Evolutionary conservation across 92 coral and sea anemone species (phyloP), one percentile per base, ranked within the genome.

Genomic region (Porites evermanni): DNA sequence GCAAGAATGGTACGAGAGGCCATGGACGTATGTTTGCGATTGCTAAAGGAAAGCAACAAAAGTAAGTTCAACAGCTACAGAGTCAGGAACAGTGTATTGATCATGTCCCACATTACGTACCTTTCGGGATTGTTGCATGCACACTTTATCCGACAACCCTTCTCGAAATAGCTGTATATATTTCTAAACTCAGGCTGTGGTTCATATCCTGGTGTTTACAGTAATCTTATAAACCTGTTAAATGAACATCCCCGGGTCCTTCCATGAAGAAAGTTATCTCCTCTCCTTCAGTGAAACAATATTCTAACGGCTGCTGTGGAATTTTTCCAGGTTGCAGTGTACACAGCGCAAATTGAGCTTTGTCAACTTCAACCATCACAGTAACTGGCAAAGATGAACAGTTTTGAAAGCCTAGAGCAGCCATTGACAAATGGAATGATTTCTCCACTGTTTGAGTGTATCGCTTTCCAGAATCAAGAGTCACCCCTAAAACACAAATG

Each of bases 381-480:
- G 99, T 97, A 0, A 97, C 99, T 23, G 99, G 95, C 56, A 74
- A 89, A 17, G 92, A 77, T 2, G 93, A 90, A 58, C 86, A 84
- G 89, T 91, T 91, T 71, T 89, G 89, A 67, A 94, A 92, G 6
- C 94, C 96, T 53, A 97, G 86, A 14, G 99, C 99, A 44, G 99
- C 99, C 99, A 97, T 97, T 14, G 99, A 95, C 29, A 97, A 83
- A 56, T 97, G 99, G 64, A 97, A 97, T 9, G 99, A 97, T 78
- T 97, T 93, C 89, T 97, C 99, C 24, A 97, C 97, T 72, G 95
- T 96, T 73, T 97, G 99, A 18, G 98, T 97, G 87, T 97, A 97
- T 16, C 97, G 96, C 66, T 95, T 97, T 14, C 99, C 99, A 88
- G 89, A 90, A 88, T 97, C 98, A 64, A 97, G 83, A 19, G 99